phyloP scores from a whole-genome alignment of 2,888 invertebrate genomes.

The Dicyrtoma fusca region DNA sequence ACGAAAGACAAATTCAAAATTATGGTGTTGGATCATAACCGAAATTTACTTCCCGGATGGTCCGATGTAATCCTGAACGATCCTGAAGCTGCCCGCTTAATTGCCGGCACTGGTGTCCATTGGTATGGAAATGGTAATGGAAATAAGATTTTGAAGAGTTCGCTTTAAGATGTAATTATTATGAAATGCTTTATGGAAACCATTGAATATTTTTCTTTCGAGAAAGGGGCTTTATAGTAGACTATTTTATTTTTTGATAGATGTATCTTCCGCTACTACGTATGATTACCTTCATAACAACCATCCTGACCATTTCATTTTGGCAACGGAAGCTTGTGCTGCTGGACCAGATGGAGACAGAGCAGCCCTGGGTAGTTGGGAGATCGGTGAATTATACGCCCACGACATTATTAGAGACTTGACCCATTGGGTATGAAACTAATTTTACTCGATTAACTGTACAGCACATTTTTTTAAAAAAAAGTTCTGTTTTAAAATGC shows the following conservation, averaged over 20 bases:
- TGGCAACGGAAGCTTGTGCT: constrained; percentile 63
- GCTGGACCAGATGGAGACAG: constrained; percentile 60
- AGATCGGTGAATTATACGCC: constrained; percentile 48
- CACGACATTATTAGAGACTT: constrained; percentile 52
- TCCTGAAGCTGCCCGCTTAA: constrained; percentile 44
- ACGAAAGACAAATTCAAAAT: constrained; percentile 57
- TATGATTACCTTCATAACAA: constrained; percentile 44
- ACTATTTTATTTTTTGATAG: constrained; percentile 1
- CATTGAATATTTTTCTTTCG: constrained; percentile 50
- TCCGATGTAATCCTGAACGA: constrained; percentile 53
- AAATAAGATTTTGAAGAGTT: no score
- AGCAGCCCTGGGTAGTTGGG: constrained; percentile 46
- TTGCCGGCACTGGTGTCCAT: constrained; percentile 21
- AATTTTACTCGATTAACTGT: no score
- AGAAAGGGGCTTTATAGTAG: constrained; percentile 58
- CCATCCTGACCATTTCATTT: constrained; percentile 62
- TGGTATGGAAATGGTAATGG: constrained; percentile 29
- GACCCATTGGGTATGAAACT: constrained; percentile 64
- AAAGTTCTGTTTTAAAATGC: neutral
- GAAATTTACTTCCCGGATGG: constrained; percentile 54
- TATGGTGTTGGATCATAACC: constrained; percentile 59
- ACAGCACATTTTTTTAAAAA: no score
- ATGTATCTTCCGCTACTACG: constrained; percentile 26
- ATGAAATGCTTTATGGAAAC: no score
- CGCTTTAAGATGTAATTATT: no score